phyloP scores from a whole-genome alignment of 2,113 vertebrate species.

The Rhombomys opimus region DNA sequence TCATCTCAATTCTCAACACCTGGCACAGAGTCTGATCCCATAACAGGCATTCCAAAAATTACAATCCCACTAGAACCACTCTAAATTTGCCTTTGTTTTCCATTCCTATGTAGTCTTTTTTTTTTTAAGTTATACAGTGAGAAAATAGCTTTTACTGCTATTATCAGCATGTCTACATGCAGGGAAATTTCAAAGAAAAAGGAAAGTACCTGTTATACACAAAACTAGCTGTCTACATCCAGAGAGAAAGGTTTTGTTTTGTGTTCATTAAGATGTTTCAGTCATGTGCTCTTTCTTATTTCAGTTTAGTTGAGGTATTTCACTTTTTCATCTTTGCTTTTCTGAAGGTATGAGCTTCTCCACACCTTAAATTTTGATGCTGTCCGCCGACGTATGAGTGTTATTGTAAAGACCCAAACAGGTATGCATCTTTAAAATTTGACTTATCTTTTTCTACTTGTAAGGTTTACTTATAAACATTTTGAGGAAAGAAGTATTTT shows the following conservation, averaged over 20 bases:
- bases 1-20: background rate
- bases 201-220: background rate
- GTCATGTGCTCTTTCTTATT: background rate
- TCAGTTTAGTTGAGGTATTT: background rate
- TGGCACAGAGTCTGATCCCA: background rate
- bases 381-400: constrained; percentile 97
- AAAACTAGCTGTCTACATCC: background rate
- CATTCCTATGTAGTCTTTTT: background rate
- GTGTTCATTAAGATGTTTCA: constrained; percentile 44
- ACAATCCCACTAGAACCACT: background rate
- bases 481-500: constrained; percentile 14
- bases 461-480: background rate
- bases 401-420: constrained; percentile 91
- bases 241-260: background rate
- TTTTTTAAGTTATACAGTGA: constrained; percentile 1
- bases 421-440: constrained; percentile 85
- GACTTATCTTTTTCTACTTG: constrained; percentile 25
- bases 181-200: constrained; percentile 26
- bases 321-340: constrained; percentile 9
- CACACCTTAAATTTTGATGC: constrained; percentile 97
- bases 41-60: background rate
- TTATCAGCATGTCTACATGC: background rate
- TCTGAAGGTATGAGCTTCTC: constrained; percentile 93
- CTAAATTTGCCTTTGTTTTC: background rate
- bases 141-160: background rate